These are phyloP conservation scores for Diplolepis rosae DNA, from an alignment of 2,888 invertebrate species.

Conservation along the genomic window DNA sequence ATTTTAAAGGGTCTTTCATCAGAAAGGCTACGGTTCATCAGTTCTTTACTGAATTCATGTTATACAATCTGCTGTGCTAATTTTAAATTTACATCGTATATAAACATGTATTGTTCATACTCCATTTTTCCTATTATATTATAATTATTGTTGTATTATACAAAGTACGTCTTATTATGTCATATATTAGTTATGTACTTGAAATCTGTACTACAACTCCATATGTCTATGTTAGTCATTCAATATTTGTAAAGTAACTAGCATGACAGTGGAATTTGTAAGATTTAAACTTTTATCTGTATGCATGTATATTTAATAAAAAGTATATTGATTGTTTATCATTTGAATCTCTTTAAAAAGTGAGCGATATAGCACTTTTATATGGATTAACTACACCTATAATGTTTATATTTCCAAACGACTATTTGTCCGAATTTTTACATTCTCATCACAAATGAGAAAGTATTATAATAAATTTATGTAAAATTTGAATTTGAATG, in stretches of 20 bases:
- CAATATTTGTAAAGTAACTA: neutral
- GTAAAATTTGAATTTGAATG: too few species aligned
- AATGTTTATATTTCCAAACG: too few species aligned
- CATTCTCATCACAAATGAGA: too few species aligned
- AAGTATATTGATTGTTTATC: slow-evolving; percentile 16
- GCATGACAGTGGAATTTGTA: neutral
- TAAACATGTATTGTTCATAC: neutral
- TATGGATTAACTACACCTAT: too few species aligned
- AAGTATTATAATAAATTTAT: too few species aligned
- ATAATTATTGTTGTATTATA: neutral
- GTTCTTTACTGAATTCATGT: neutral
- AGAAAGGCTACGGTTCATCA: too few species aligned
- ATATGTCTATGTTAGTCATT: neutral
- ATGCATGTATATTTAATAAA: neutral
- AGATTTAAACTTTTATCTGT: neutral
- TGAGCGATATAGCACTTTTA: too few species aligned
- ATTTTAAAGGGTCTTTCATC: too few species aligned
- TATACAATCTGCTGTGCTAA: neutral
- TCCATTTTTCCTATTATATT: neutral
- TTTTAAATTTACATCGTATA: neutral
- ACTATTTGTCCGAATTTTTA: too few species aligned
- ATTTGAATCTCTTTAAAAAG: too few species aligned
- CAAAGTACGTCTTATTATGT: neutral
- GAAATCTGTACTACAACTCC: neutral
- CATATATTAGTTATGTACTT: neutral